phyloP scores from a whole-genome alignment of 2,797 vertebrate genomes.

The Pangasius sanitwongsei region DNA sequence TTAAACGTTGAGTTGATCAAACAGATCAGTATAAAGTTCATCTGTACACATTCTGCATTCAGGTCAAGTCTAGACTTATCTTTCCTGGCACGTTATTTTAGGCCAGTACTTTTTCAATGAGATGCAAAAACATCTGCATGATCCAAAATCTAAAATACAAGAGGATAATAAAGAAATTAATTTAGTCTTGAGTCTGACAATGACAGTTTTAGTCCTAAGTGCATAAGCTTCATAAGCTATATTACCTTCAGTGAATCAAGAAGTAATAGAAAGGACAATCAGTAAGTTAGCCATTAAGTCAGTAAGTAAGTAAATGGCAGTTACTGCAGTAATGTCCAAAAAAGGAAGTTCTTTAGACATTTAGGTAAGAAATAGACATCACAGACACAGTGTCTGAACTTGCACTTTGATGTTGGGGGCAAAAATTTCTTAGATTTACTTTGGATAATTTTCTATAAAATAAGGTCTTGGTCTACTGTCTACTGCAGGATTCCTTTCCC shows the following conservation, averaged over 20 bases:
- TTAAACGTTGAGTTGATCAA: neutral
- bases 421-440: neutral
- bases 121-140: neutral
- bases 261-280: neutral
- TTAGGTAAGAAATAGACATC: neutral
- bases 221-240: neutral
- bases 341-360: neutral
- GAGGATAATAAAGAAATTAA: neutral
- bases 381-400: neutral
- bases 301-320: neutral
- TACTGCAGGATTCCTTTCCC: neutral
- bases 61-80: neutral
- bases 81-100: neutral
- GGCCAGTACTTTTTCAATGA: neutral
- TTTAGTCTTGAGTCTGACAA: neutral
- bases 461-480: neutral
- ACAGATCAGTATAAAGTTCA: neutral
- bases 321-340: neutral
- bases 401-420: neutral
- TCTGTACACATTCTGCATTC: neutral
- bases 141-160: neutral
- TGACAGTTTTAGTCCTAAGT: neutral
- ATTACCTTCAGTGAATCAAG: neutral
- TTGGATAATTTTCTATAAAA: neutral
- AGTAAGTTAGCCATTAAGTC: too few relatives aligned